Evolutionary conservation across 1,140 invertebrate species (phyloP).

Genomic region (Calycopis cecrops): DNA sequence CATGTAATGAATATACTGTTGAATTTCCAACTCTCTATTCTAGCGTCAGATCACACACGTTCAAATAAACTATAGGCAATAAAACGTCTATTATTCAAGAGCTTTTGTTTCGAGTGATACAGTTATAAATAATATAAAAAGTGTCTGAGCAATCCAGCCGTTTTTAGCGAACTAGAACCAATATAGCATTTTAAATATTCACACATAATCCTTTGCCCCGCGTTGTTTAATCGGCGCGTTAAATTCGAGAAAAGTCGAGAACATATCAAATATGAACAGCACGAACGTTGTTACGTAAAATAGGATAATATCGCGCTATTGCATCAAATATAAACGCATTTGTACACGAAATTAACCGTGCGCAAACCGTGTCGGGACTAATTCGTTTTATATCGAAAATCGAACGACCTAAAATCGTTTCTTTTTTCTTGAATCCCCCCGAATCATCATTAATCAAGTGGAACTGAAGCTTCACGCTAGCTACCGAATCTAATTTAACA

Average conservation of each 20-base stretch:
- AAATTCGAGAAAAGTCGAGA: constrained; percentile 73
- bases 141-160: constrained; percentile 28
- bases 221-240: constrained; percentile 71
- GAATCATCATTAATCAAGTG: constrained; percentile 71
- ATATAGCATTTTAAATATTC: constrained; percentile 73
- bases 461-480: constrained; percentile 69
- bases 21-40: too few relatives aligned
- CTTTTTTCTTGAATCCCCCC: constrained; percentile 46
- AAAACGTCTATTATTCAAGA: too few relatives aligned
- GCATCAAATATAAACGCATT: constrained; percentile 62
- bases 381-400: constrained; percentile 55
- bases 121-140: constrained; percentile 40
- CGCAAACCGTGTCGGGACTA: constrained; percentile 33
- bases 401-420: constrained; percentile 50
- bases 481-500: constrained; percentile 72
- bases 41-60: too few relatives aligned
- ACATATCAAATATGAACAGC: constrained; percentile 72
- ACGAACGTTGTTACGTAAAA: constrained; percentile 66
- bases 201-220: constrained; percentile 67
- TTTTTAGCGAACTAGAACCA: constrained; percentile 58
- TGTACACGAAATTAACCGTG: constrained; percentile 43
- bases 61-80: too few relatives aligned
- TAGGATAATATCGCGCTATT: constrained; percentile 66
- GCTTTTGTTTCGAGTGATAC: too few relatives aligned
- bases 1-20: too few relatives aligned